Base-by-base conservation (phyloP, 2,888 invertebrate genomes). In the Coelopa pilipes region DNA sequence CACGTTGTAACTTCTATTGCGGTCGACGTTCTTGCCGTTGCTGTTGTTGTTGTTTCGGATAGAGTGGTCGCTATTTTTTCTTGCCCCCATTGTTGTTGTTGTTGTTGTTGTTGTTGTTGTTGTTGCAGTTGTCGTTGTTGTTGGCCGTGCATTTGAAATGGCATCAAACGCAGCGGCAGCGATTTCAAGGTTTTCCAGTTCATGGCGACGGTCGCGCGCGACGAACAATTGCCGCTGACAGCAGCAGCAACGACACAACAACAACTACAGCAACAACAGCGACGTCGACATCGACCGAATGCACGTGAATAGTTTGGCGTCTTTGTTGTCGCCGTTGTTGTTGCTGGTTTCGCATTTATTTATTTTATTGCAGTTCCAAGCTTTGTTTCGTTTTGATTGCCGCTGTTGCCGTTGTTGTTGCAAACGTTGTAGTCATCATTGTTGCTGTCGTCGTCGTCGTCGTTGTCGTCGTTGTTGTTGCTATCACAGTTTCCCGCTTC, bases 101-200 rank as follows among this genome's bases (percentile, higher is more conserved):
- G 45, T 17, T 47, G 5, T 34, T 24, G 46, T n/a, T n/a, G 57
- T 69, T 34, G 45, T 55, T 59, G 21, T 69, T 66, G 4, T 49
- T 19, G 5, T 46, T 46, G 45, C 55, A 17, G 69, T 34, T 34
- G 34, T 17, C n/a, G n/a, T 69, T n/a, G n/a, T n/a, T n/a, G n/a
- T n/a, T n/a, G 46, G 57, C n/a, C 34, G 57, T 69, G 70, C 70
- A 70, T 70, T 70, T 70, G 47, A 60, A 70, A 70, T 70, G 59
- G 60, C 70, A 17, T 60, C 70, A 70, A 70, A 60, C 21, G 67
- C 50, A n/a, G 69, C 57, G 4, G 60, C 46, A 69, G 69, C 15
- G 62, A 82, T 86, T 86, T 86, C 86, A 86, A 86, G 86, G 86
- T 85, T 86, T 86, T 86, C 86, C 85, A 86, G 86, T 86, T 85